These are phyloP conservation scores for Venustaconcha ellipsiformis DNA, from an alignment of 1,140 invertebrate genomes.

Conservation along the genomic window DNA sequence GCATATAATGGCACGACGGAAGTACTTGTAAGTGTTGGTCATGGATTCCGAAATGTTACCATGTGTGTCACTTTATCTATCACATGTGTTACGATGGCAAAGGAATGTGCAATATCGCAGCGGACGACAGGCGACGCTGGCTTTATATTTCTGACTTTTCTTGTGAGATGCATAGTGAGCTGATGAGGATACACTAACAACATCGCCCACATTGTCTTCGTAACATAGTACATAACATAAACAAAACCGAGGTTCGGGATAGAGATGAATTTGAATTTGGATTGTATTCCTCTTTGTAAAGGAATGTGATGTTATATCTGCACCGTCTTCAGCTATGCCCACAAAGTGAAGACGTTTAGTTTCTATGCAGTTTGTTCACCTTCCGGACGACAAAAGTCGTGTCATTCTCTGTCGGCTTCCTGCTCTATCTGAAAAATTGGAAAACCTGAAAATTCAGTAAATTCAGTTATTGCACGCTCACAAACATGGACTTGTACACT, in stretches of 20 bases:
- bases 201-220: background rate
- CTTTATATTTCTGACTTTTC: background rate
- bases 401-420: no score
- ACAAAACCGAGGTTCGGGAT: no score
- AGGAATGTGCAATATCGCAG: slow-evolving; percentile 29
- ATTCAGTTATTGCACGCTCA: no score
- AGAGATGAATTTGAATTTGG: background rate
- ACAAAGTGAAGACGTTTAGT: slow-evolving; percentile 32
- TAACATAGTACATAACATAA: no score
- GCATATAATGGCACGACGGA: slow-evolving; percentile 40
- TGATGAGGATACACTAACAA: slow-evolving; percentile 7
- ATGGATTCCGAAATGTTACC: slow-evolving; percentile 37
- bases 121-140: slow-evolving; percentile 13
- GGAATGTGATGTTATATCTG: slow-evolving; percentile 2
- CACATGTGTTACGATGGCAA: slow-evolving; percentile 36
- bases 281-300: background rate
- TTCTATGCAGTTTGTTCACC: no score
- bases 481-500: no score
- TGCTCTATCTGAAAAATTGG: no score
- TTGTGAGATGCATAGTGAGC: slow-evolving; percentile 1
- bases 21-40: slow-evolving; percentile 34
- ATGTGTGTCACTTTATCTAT: slow-evolving; percentile 40
- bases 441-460: no score
- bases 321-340: slow-evolving; percentile 23
- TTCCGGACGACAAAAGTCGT: no score